Base-by-base conservation (phyloP, 1,140 invertebrate genomes). In the Bombus pascuorum region DNA sequence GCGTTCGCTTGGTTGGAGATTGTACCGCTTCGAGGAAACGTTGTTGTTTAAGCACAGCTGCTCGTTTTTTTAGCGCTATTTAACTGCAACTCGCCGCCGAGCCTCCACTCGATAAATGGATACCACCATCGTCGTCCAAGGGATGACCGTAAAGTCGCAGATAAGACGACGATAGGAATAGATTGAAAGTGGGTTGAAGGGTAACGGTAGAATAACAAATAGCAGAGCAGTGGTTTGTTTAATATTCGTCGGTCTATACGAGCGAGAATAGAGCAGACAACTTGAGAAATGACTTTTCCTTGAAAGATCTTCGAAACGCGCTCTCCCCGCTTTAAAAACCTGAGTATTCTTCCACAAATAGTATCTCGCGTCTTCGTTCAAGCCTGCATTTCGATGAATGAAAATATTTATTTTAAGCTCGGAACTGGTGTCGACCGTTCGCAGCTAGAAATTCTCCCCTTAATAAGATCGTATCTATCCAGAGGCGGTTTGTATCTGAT, bases 381-480 rank as follows among this genome's bases (percentile, higher is more conserved):
- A 22, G 47, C 47, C 47, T 22, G 47, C 47, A 8, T 53, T 53
- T 53, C 12, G 65, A 32, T 32, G n/a, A 66, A 66, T 18, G n/a
- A 8, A 65, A 8, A 34, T 18, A 32, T 32, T n/a, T 32, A 8
- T 5, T 18, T 6, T 2, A 6, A 32, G 13, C 0, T 53, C 0
- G 0, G 1, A 66, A 18, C 15, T 4, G n/a, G 13, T 2, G 65
- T 32, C 65, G 32, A 34, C 62, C n/a, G 62, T 4, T n/a, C 62
- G 28, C 39, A 28, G 39, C 10, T 66, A 34, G 62, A 66, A 66
- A n/a, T n/a, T 18, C 42, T 1, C 18, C 12, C 39, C 57, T 75
- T 59, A 47, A 84, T 37, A 79, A 84, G 75, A 59, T 62, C 39
- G 32, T 47, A 80, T 53, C 66, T 78, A 42, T 32, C 53, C 47